phyloP scores from a whole-genome alignment of 1,140 invertebrate genomes.

The Muscidifurax raptorellus region DNA sequence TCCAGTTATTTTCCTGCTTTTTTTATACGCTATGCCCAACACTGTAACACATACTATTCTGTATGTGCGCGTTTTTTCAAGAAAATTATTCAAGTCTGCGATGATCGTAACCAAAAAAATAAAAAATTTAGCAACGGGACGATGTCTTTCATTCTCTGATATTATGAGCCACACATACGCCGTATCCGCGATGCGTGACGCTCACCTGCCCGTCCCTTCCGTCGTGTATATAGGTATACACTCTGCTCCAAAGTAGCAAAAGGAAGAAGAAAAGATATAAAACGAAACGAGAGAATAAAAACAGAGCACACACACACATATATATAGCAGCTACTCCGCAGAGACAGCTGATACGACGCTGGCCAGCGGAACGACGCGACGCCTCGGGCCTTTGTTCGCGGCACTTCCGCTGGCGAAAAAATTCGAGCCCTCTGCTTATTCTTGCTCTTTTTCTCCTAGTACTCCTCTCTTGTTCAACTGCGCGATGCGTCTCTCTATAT shows the following conservation, averaged over 20 bases:
- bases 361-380: constrained; percentile 24
- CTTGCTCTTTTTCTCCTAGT: background rate
- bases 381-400: constrained; percentile 36
- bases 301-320: background rate
- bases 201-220: constrained; percentile 19
- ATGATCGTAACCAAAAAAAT: too few relatives aligned
- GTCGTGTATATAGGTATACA: background rate
- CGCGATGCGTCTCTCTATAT: background rate
- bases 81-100: too few relatives aligned
- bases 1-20: too few relatives aligned
- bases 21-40: too few relatives aligned
- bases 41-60: too few relatives aligned
- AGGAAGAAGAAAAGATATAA: background rate
- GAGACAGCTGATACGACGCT: constrained; percentile 42
- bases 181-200: constrained; percentile 13
- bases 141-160: too few relatives aligned
- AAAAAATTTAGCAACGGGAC: too few relatives aligned
- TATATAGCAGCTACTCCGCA: background rate
- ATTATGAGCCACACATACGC: too few relatives aligned
- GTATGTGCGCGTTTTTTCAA: too few relatives aligned
- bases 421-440: background rate
- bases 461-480: background rate
- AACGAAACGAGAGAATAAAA: background rate
- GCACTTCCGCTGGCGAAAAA: constrained; percentile 47
- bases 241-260: background rate